A percentile compares a stretch with the other conserved stretches of the same genome.
Conservation (phyloP, 2,888 invertebrate genomes). For the Xestia ashworthii region DNA sequence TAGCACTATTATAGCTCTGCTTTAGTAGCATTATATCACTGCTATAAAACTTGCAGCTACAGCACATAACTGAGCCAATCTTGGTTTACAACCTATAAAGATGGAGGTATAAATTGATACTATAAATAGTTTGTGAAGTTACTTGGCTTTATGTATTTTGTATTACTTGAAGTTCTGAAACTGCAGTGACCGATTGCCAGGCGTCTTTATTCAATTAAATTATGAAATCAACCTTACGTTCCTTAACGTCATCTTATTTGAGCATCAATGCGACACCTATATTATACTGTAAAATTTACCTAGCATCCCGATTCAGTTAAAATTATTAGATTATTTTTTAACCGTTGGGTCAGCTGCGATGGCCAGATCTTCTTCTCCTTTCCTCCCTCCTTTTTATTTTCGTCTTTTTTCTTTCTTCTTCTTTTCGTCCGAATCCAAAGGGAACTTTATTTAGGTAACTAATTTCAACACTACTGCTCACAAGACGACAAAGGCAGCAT, state of each 20-base stretch:
- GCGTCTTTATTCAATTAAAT: neutral
- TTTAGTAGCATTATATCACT: constrained; percentile 65
- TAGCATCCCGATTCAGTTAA: too few species aligned
- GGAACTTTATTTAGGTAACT: neutral
- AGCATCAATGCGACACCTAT: neutral
- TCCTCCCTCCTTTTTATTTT: too few species aligned
- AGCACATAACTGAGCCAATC: constrained; percentile 69
- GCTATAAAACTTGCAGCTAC: constrained; percentile 69
- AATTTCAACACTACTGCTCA: neutral
- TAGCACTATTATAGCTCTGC: constrained; percentile 63
- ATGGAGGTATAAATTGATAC: constrained; percentile 68
- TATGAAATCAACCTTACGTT: neutral
- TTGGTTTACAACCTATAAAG: constrained; percentile 68
- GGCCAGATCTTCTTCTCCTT: too few species aligned
- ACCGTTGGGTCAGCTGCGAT: neutral
- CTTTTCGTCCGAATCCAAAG: too few species aligned
- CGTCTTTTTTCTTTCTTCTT: too few species aligned
- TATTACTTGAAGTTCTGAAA: constrained; percentile 27
- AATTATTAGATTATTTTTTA: neutral
- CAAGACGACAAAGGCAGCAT: neutral
- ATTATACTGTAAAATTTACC: neutral
- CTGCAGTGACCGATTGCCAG: neutral
- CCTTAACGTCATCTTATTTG: neutral
- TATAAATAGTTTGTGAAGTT: constrained; percentile 56
- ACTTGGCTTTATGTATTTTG: constrained; percentile 26